Conservation (phyloP, 2,113 vertebrate species). For the Microtus montanus region DNA sequence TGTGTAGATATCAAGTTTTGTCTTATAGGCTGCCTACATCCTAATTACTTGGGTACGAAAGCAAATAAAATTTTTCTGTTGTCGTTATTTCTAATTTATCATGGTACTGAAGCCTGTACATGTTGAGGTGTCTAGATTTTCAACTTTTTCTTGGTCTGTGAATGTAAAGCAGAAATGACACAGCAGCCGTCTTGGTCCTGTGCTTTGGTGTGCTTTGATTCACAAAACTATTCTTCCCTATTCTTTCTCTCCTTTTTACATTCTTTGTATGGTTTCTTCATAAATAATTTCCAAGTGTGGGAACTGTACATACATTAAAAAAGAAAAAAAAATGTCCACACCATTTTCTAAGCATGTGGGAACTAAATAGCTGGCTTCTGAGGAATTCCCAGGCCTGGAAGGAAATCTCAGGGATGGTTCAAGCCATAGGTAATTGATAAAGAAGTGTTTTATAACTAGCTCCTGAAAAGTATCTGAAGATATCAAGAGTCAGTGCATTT, state of each 20-base stretch:
- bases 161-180: neutral
- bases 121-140: neutral
- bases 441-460: neutral
- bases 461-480: neutral
- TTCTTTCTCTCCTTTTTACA: neutral
- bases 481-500: neutral
- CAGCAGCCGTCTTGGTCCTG: rapidly evolving
- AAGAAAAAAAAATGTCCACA: neutral
- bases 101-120: neutral
- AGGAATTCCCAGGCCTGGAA: neutral
- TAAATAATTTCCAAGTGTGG: neutral
- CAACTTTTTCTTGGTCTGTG: neutral
- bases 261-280: neutral
- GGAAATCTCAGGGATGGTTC: neutral
- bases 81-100: neutral
- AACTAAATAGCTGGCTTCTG: neutral
- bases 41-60: neutral
- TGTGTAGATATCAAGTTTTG: neutral
- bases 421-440: neutral
- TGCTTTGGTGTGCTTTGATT: neutral
- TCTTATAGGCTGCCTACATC: neutral
- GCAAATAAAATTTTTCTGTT: neutral
- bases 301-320: neutral
- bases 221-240: neutral
- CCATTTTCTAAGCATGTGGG: neutral